These are phyloP conservation scores for Formica exsecta DNA, from an alignment of 1,140 invertebrate species.

Conservation along the genomic window DNA sequence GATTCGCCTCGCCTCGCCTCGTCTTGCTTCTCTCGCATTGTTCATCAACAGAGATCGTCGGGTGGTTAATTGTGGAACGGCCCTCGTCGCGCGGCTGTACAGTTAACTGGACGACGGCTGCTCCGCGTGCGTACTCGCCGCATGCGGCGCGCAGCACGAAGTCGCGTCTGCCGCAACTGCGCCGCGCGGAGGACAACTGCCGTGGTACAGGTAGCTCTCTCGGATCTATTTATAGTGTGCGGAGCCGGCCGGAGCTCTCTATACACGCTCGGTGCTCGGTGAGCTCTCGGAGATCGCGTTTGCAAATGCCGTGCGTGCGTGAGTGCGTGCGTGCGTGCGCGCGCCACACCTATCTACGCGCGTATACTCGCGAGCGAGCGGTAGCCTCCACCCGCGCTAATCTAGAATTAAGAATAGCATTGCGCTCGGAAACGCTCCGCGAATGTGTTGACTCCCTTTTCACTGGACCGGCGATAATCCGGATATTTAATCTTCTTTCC, in stretches of 20 bases:
- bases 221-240: constrained; percentile 83
- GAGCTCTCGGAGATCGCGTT: constrained; percentile 48
- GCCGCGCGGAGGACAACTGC: constrained; percentile 37
- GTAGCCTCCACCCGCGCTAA: neutral
- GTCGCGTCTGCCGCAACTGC: constrained; percentile 57
- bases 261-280: constrained; percentile 45
- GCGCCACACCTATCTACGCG: constrained; percentile 83
- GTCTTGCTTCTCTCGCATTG: constrained; percentile 68
- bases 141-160: constrained; percentile 69
- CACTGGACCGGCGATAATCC: neutral
- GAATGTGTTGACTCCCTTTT: neutral
- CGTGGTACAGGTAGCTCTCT: constrained; percentile 81
- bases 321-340: constrained; percentile 61
- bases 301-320: constrained; percentile 27
- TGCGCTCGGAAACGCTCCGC: neutral
- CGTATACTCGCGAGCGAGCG: constrained; percentile 72
- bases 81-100: constrained; percentile 73
- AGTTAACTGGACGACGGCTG: constrained; percentile 77
- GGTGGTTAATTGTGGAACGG: constrained; percentile 83
- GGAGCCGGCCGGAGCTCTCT: constrained; percentile 73
- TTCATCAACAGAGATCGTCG: constrained; percentile 80
- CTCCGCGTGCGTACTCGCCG: constrained; percentile 63
- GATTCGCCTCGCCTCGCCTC: constrained; percentile 24
- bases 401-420: neutral
- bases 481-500: neutral